phyloP scores from a whole-genome alignment of 2,888 invertebrate genomes.

The Andrena bicolor region DNA sequence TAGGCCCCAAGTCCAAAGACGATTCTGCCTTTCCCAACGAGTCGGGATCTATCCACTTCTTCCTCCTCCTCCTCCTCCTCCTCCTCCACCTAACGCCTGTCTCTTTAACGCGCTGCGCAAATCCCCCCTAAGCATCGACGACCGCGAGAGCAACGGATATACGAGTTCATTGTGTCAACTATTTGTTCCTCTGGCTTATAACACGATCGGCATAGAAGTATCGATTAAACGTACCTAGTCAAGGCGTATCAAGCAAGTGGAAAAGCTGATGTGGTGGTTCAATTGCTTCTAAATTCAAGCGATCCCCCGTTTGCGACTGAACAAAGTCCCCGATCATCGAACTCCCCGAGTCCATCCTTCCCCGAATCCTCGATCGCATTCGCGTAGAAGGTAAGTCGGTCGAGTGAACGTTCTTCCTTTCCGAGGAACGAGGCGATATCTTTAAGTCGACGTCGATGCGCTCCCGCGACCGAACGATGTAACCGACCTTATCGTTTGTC shows the following conservation, averaged over 20 bases:
- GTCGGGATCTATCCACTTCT: constrained; percentile 13
- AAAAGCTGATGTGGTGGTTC: constrained; percentile 28
- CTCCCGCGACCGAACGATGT: neutral
- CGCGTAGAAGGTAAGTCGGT: constrained; percentile 27
- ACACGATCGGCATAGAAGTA: constrained; percentile 39
- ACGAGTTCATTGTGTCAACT: constrained; percentile 43
- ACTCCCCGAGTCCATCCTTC: neutral
- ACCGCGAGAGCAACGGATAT: constrained; percentile 17
- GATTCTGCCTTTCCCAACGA: constrained; percentile 17
- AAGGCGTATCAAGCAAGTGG: constrained; percentile 36
- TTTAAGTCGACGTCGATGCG: neutral
- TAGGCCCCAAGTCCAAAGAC: constrained; percentile 21
- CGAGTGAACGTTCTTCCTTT: neutral
- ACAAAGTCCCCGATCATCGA: neutral
- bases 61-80: neutral
- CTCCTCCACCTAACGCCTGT: neutral
- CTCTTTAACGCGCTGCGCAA: neutral
- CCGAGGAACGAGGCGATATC: neutral
- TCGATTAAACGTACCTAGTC: constrained; percentile 56
- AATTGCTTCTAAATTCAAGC: constrained; percentile 23
- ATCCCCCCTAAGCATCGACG: neutral
- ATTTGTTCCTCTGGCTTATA: constrained; percentile 50
- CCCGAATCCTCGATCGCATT: neutral
- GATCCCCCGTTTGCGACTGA: neutral
- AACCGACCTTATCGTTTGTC: neutral